A percentile compares a stretch with the other conserved stretches of the same genome.
Conservation (phyloP, 1,140 invertebrate species). For the Acyrthosiphon pisum region DNA sequence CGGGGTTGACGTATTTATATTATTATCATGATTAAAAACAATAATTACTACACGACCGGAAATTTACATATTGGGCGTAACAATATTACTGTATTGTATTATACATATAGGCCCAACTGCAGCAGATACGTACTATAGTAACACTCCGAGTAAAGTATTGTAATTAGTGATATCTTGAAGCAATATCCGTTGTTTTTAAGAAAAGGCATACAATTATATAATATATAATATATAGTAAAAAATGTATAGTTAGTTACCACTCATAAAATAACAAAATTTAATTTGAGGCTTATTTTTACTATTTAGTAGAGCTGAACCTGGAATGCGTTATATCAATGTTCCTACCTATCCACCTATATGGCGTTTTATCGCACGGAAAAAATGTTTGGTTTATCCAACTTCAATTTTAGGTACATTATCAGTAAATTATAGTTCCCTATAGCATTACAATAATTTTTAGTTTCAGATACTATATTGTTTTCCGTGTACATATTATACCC, state of each 20-base stretch:
- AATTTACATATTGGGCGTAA: conserved; percentile 1
- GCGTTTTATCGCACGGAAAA: no score
- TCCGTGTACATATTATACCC: no score
- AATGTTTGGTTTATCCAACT: no score
- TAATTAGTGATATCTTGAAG: not conserved
- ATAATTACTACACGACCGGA: not conserved
- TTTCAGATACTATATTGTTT: no score
- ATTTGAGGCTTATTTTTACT: not conserved
- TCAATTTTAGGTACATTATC: no score
- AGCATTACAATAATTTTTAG: no score
- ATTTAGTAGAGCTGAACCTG: not conserved
- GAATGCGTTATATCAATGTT: not conserved
- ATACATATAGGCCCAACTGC: not conserved
- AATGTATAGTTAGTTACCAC: not conserved
- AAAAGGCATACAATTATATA: not conserved
- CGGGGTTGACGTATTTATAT: not conserved
- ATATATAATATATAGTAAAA: not conserved
- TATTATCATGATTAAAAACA: not conserved
- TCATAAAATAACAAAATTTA: not conserved
- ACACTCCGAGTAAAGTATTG: not conserved
- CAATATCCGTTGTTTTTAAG: not conserved
- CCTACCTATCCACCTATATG: no score
- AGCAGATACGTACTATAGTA: not conserved
- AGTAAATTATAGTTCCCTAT: no score
- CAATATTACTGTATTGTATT: not conserved